Evolutionary conservation across 2,888 invertebrate genomes (phyloP).

Genomic region (Euplexia lucipara): DNA sequence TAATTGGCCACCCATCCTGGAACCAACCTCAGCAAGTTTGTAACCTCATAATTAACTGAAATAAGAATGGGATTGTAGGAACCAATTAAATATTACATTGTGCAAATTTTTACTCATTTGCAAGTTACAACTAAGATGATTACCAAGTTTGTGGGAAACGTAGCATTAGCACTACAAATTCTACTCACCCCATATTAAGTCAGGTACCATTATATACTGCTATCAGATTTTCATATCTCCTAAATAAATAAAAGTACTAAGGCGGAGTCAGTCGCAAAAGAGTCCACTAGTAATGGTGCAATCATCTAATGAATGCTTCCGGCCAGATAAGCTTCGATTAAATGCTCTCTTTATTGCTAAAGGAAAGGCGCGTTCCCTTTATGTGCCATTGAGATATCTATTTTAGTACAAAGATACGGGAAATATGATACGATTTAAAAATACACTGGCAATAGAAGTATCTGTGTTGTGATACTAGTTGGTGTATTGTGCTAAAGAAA

Average conservation of each 20-base stretch:
- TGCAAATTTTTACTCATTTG: background rate
- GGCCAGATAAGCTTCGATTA: constrained; percentile 91
- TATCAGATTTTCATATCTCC: constrained; percentile 63
- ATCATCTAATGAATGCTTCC: constrained; percentile 91
- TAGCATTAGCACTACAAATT: too few relatives aligned
- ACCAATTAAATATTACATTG: too few relatives aligned
- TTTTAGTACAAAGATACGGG: constrained; percentile 75
- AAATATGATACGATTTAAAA: constrained; percentile 67
- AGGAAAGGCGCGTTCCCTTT: constrained; percentile 89
- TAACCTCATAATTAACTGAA: constrained; percentile 5
- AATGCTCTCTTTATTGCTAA: constrained; percentile 90
- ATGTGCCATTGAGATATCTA: constrained; percentile 88
- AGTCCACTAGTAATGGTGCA: constrained; percentile 89
- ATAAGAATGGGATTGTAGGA: too few relatives aligned
- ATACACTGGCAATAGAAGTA: constrained; percentile 34
- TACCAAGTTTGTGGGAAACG: too few relatives aligned
- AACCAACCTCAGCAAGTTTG: too few relatives aligned
- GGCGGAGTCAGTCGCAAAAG: constrained; percentile 77
- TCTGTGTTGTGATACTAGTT: constrained; percentile 23
- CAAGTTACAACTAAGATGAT: background rate
- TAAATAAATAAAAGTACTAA: constrained; percentile 71
- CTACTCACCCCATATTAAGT: background rate
- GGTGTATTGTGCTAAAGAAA: constrained; percentile 33
- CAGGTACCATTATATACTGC: background rate
- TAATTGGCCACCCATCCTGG: too few relatives aligned